phyloP scores from a whole-genome alignment of 64 coral and sea anemone genomes.

The Pachyseris speciosa region DNA sequence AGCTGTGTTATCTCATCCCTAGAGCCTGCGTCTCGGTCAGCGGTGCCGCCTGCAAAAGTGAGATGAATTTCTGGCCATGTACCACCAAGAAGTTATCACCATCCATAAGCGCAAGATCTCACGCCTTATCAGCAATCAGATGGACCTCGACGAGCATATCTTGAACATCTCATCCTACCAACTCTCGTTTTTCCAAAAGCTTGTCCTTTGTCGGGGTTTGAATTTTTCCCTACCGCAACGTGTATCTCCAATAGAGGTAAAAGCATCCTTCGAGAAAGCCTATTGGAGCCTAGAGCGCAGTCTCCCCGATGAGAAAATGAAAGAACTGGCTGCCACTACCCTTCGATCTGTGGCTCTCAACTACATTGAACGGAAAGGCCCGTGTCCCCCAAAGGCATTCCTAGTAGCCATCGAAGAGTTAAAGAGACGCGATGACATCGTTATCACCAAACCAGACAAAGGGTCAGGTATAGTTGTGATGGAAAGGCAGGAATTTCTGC shows the following conservation, averaged over 20 bases:
- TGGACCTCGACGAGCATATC: constrained; percentile 47
- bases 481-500: neutral
- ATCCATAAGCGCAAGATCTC: constrained; percentile 27
- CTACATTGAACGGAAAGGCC: constrained; percentile 44
- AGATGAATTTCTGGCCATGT: too few species aligned
- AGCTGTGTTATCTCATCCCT: too few species aligned
- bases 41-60: too few species aligned
- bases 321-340: constrained; percentile 24
- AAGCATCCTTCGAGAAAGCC: constrained; percentile 31
- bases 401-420: constrained; percentile 9
- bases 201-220: neutral
- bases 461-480: constrained; percentile 8
- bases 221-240: constrained; percentile 18
- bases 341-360: constrained; percentile 38
- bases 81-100: constrained; percentile 34
- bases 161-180: constrained; percentile 7
- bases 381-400: constrained; percentile 11
- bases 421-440: constrained; percentile 28
- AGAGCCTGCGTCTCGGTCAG: too few species aligned
- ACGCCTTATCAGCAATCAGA: constrained; percentile 8
- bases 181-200: constrained; percentile 7
- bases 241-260: constrained; percentile 36
- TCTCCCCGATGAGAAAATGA: constrained; percentile 20
- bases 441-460: constrained; percentile 31
- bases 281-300: constrained; percentile 17